These are phyloP conservation scores for Caranx melampygus DNA, from an alignment of 2,113 vertebrate species.

Conservation along the genomic window DNA sequence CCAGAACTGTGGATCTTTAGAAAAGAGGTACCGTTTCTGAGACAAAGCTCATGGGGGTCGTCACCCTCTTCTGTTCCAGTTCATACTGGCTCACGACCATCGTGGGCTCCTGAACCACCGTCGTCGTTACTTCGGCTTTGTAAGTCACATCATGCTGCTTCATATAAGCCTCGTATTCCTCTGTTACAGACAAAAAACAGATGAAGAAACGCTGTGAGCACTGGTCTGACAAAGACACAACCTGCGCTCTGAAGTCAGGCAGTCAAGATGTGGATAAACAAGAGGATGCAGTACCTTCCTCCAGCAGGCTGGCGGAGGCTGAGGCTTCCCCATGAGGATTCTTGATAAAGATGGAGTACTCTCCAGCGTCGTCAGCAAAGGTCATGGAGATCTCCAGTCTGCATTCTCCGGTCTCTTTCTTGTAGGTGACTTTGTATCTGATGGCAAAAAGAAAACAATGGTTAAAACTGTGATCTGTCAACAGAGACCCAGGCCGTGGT, in stretches of 20 bases:
- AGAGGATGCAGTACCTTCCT: constrained; percentile 87
- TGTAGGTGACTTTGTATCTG: constrained; percentile 95
- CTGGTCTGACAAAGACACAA: background rate
- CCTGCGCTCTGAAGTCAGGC: background rate
- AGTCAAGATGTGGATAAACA: background rate
- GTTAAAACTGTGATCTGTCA: background rate
- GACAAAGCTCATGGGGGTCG: constrained; percentile 87
- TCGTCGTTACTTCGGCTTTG: constrained; percentile 88
- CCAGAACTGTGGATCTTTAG: background rate
- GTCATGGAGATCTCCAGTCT: constrained; percentile 98
- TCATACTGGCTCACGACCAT: constrained; percentile 88
- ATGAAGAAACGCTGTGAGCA: background rate
- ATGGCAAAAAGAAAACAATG: constrained; percentile 56
- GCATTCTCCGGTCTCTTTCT: constrained; percentile 94
- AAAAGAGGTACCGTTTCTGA: constrained; percentile 89
- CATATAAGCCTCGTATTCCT: constrained; percentile 91
- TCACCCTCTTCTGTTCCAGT: constrained; percentile 91
- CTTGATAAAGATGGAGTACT: constrained; percentile 91
- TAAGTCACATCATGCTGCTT: constrained; percentile 90
- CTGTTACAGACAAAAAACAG: constrained; percentile 75
- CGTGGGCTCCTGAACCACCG: constrained; percentile 89
- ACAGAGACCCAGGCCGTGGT: background rate
- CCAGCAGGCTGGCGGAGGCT: constrained; percentile 90
- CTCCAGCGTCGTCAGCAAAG: constrained; percentile 96
- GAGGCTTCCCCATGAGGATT: constrained; percentile 93